Evolutionary conservation across 2,888 invertebrate genomes (phyloP), one percentile per base, ranked within the genome.

Genomic region (Trissolcus japonicus): DNA sequence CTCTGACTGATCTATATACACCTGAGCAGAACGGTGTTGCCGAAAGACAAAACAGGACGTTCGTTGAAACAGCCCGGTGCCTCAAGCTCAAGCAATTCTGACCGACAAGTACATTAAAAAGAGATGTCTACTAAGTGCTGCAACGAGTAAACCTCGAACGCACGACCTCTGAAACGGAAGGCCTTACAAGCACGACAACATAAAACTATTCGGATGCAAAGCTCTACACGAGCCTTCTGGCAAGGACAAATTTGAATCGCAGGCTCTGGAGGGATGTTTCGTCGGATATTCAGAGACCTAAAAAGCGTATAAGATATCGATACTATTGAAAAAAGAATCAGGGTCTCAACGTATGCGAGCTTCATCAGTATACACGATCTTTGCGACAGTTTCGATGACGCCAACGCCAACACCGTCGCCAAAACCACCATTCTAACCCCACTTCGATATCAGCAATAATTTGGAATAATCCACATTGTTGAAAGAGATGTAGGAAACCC

Each of bases 21-120:
- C 79, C n/a, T n/a, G n/a, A 86, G 56, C 82, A 83, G 19, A 87
- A 85, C 76, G 86, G 83, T 0, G 68, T 79, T 0, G 82, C 85
- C 6, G 86, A 87, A 68, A 48, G 83, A 6, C 79, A 80, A 19
- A 85, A 85, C 25, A 61, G 82, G 0, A 86, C 83, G 4, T 60
- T 85, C 0, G 78, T 84, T 9, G 82, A 84, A 13, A 67, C 73
- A 50, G 81, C 83, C 6, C 71, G 84, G 14, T 78, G 81, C 9
- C 78, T 87, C 76, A 13, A 86, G 19, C 43, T 78, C 0, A 76
- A 19, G 53, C 53, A 0, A 19, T 21, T 2, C 0, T 6, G 11
- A 53, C 53, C 2, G 53, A 2, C 6, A 53, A 53, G 11, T 21
- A 21, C 53, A 19, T 72, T 1, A 17, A 56, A 17, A 51, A 68